These are phyloP conservation scores for Smittia sp. DNA, from an alignment of 2,888 invertebrate genomes.

Conservation along the genomic window DNA sequence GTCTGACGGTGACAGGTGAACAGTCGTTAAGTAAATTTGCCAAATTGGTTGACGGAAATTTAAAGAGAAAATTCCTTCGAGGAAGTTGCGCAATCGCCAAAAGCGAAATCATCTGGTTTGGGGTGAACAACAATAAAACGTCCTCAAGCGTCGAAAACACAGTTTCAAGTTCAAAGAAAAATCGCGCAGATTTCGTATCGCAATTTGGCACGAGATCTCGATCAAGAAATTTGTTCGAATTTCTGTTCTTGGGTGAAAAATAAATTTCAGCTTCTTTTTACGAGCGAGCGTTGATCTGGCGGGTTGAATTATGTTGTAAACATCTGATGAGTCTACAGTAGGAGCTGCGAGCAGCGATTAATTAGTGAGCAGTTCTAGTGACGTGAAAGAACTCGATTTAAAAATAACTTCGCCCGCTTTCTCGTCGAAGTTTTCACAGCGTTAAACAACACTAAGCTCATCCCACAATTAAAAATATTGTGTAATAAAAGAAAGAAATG, in stretches of 20 bases:
- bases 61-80: too few relatives aligned
- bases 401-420: too few relatives aligned
- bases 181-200: background rate
- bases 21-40: background rate
- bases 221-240: background rate
- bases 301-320: background rate
- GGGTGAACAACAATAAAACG: background rate
- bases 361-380: background rate
- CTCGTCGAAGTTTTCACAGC: too few relatives aligned
- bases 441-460: background rate
- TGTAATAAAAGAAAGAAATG: background rate
- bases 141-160: background rate
- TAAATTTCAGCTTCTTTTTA: background rate
- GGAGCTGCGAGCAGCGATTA: background rate
- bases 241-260: background rate
- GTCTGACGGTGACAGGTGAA: background rate
- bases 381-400: background rate
- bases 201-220: background rate
- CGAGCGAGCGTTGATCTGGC: background rate
- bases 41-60: background rate
- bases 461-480: background rate
- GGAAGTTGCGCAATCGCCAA: too few relatives aligned
- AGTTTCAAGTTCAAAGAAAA: conserved; percentile 3
- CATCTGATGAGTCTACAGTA: background rate
- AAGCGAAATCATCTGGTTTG: too few relatives aligned